Percentiles rank a stretch among this genome's conserved stretches.
phyloP scores from a whole-genome alignment of 1,140 invertebrate species.

The Helicoverpa zea region DNA sequence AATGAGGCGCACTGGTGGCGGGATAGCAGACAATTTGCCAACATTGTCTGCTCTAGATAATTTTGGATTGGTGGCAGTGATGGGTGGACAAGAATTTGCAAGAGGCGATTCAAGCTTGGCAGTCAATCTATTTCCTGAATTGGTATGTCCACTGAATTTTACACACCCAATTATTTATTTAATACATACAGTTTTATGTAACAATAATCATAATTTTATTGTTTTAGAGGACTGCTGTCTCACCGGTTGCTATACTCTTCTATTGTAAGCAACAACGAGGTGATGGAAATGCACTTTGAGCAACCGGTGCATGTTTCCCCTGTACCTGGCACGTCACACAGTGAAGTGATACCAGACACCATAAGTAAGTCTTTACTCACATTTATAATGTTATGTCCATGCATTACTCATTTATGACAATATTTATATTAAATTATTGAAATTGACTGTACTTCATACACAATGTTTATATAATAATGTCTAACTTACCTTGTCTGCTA shows the following conservation, averaged over 20 bases:
- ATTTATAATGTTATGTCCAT: background rate
- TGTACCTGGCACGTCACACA: background rate
- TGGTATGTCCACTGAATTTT: too few relatives aligned
- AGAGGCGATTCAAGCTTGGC: background rate
- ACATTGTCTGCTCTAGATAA: constrained; percentile 12
- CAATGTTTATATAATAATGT: too few relatives aligned
- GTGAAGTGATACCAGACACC: background rate
- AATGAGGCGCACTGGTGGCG: background rate
- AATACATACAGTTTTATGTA: background rate
- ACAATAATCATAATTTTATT: background rate
- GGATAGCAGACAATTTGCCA: constrained; percentile 3
- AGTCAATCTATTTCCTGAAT: too few relatives aligned
- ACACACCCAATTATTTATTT: too few relatives aligned
- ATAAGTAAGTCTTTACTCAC: background rate
- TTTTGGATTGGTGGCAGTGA: background rate
- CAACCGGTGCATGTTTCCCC: background rate
- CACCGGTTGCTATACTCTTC: background rate
- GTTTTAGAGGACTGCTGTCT: background rate
- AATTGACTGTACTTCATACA: too few relatives aligned
- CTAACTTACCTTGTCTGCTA: too few relatives aligned
- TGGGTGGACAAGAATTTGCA: constrained; percentile 1
- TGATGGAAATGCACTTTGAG: background rate
- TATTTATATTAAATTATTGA: too few relatives aligned
- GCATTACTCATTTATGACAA: too few relatives aligned
- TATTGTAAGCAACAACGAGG: background rate